Conservation (phyloP, 2,797 vertebrate species). For the Selene dorsalis region DNA sequence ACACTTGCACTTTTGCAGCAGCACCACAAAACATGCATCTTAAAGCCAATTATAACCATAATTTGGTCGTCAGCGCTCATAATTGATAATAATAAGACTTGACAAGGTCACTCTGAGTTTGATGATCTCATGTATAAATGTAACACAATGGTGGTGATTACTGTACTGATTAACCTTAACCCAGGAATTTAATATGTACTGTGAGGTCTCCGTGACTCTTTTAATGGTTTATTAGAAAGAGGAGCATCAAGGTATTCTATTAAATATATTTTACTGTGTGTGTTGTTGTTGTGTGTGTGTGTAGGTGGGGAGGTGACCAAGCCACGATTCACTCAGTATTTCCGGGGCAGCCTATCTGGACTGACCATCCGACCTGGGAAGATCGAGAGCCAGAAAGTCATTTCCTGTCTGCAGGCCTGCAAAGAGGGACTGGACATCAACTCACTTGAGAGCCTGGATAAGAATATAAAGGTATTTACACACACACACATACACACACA, state of each 20-base stretch:
- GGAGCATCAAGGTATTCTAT: not conserved
- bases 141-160: conserved; percentile 17
- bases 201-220: not conserved
- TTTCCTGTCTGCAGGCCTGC: conserved; percentile 98
- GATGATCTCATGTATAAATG: not conserved
- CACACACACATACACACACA: not conserved
- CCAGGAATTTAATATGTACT: not conserved
- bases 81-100: conserved; percentile 16
- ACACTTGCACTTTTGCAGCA: conserved; percentile 42
- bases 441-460: conserved; percentile 93
- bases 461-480: conserved; percentile 91
- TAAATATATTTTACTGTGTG: not conserved
- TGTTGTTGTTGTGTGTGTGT: conserved; percentile 48
- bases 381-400: conserved; percentile 96
- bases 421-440: conserved; percentile 98
- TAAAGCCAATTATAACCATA: conserved; percentile 33
- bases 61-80: conserved; percentile 33
- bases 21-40: conserved; percentile 25
- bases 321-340: conserved; percentile 94
- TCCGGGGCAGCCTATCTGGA: conserved; percentile 95
- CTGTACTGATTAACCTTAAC: conserved; percentile 13
- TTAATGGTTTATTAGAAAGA: not conserved
- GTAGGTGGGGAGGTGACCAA: conserved; percentile 94
- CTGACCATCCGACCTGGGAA: conserved; percentile 94
- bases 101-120: conserved; percentile 14